Evolutionary conservation across 2,113 vertebrate genomes (phyloP).

Genomic region (Corythaeola cristata): DNA sequence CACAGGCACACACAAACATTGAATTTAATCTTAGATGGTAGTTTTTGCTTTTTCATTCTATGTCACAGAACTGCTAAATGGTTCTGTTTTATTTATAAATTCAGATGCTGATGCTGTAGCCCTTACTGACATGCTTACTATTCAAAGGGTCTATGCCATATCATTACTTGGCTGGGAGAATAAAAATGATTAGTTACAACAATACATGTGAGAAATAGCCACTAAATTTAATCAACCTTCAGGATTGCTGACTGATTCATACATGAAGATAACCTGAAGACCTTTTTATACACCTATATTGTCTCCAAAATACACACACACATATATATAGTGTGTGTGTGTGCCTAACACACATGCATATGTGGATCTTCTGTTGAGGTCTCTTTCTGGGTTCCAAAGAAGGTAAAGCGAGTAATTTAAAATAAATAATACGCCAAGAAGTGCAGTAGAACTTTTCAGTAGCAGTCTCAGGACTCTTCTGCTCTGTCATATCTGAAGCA

Average conservation of each 20-base stretch:
- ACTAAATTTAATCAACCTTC: neutral
- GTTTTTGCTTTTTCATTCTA: neutral
- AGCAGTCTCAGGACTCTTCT: neutral
- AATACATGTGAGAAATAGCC: neutral
- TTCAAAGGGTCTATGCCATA: neutral
- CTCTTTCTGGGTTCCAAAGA: neutral
- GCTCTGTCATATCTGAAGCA: neutral
- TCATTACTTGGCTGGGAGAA: neutral
- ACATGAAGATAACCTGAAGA: neutral
- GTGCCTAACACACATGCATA: neutral
- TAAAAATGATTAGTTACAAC: neutral
- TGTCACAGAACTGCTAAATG: neutral
- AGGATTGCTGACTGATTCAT: neutral
- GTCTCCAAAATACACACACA: neutral
- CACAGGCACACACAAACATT: neutral
- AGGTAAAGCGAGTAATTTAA: too few species aligned
- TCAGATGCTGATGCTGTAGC: neutral
- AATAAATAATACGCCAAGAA: neutral
- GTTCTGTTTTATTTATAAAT: neutral
- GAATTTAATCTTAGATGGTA: neutral
- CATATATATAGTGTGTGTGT: neutral
- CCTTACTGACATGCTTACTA: neutral
- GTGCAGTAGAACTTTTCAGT: neutral
- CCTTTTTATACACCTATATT: neutral
- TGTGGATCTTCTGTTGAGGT: neutral